Evolutionary conservation across 2,113 vertebrate genomes (phyloP).

Genomic region (Hyla sarda): DNA sequence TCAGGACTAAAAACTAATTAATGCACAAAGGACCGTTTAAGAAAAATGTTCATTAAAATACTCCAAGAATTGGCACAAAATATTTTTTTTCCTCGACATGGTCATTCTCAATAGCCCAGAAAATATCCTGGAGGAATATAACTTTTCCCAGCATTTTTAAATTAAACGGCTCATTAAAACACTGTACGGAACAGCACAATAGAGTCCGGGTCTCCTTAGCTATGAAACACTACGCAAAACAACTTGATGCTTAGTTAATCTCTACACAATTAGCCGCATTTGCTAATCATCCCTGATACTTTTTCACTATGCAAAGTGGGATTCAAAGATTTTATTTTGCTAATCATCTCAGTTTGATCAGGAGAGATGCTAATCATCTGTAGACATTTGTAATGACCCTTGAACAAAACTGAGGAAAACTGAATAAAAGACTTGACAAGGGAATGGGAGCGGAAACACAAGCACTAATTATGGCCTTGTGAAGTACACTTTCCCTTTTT

Average conservation of each 20-base stretch:
- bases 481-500: conserved; percentile 67
- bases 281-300: conserved; percentile 68
- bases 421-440: conserved; percentile 72
- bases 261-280: conserved; percentile 66
- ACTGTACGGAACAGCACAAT: conserved; percentile 61
- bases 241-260: conserved; percentile 63
- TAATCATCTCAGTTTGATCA: conserved; percentile 67
- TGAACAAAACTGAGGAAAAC: conserved; percentile 71
- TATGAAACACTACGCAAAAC: conserved; percentile 67
- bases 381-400: conserved; percentile 74
- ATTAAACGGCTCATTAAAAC: conserved; percentile 71
- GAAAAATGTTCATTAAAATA: conserved; percentile 35
- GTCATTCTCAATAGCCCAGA: conserved; percentile 51
- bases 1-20: conserved; percentile 46
- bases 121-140: conserved; percentile 62
- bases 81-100: conserved; percentile 49
- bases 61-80: conserved; percentile 34
- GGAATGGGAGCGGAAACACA: conserved; percentile 69
- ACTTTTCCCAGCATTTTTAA: conserved; percentile 69
- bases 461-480: conserved; percentile 67
- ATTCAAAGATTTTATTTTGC: conserved; percentile 71
- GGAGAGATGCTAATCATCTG: conserved; percentile 69
- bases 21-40: conserved; percentile 46
- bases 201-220: conserved; percentile 66
- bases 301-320: conserved; percentile 64